Conservation (phyloP, 1,140 invertebrate species). For the Trinorchestia longiramus region DNA sequence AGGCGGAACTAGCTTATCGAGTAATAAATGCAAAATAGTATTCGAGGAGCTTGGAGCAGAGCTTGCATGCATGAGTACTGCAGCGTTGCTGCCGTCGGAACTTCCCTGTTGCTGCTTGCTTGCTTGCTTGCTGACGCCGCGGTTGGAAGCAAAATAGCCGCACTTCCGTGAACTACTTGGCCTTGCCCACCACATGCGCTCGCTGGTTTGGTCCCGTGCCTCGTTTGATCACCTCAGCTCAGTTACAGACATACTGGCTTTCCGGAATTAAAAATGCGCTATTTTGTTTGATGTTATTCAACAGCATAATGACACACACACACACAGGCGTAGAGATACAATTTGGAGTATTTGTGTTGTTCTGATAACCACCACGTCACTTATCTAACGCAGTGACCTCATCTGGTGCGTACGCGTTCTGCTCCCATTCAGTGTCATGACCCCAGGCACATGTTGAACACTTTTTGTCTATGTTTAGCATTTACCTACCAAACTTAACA, state of each 20-base stretch:
- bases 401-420: not conserved
- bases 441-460: too few species aligned
- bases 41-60: not conserved
- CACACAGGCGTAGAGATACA: not conserved
- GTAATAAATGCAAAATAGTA: not conserved
- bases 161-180: slow-evolving; percentile 25
- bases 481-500: not conserved
- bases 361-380: not conserved
- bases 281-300: not conserved
- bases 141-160: not conserved
- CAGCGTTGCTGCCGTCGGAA: not conserved
- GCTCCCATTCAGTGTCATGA: not conserved
- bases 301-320: not conserved
- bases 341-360: not conserved
- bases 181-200: not conserved
- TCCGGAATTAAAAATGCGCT: not conserved
- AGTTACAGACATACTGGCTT: not conserved
- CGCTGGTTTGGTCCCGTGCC: not conserved
- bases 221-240: not conserved
- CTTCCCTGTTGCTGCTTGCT: slow-evolving; percentile 38
- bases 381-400: not conserved
- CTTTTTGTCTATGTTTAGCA: not conserved
- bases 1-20: not conserved
- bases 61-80: not conserved
- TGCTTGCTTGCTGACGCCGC: not conserved